These are phyloP conservation scores for Batillaria attramentaria DNA, from an alignment of 1,140 invertebrate species.

Conservation along the genomic window DNA sequence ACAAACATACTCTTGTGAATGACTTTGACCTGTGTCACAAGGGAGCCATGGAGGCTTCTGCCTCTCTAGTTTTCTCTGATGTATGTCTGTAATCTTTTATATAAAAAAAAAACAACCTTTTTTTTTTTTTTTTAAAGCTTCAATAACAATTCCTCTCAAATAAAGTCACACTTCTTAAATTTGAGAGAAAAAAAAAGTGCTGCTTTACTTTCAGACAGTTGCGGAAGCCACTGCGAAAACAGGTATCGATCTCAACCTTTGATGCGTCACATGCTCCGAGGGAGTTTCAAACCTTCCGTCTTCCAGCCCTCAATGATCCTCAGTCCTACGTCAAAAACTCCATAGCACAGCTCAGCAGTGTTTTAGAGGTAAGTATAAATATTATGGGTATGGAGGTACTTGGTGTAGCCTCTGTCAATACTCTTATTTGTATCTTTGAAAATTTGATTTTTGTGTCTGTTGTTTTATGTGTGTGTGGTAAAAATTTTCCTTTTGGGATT, in stretches of 20 bases:
- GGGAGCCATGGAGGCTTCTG: too few relatives aligned
- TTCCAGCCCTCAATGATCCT: constrained; percentile 41
- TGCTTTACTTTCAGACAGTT: constrained; percentile 28
- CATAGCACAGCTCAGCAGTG: constrained; percentile 40
- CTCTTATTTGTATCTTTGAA: too few relatives aligned
- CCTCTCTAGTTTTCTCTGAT: too few relatives aligned
- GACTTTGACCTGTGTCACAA: too few relatives aligned
- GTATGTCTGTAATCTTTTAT: not conserved
- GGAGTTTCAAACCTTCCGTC: constrained; percentile 40
- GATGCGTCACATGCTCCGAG: constrained; percentile 22
- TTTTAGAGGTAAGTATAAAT: constrained; percentile 43
- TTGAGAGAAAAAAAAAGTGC: not conserved
- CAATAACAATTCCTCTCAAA: not conserved
- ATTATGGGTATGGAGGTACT: too few relatives aligned
- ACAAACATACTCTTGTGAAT: too few relatives aligned
- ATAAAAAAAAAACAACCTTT: not conserved
- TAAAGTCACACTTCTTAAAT: not conserved
- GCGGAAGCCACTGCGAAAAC: constrained; percentile 33
- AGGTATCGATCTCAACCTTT: constrained; percentile 48
- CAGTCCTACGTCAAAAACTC: constrained; percentile 38
- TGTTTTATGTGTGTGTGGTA: too few relatives aligned
- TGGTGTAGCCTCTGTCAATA: too few relatives aligned
- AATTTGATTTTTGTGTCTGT: too few relatives aligned
- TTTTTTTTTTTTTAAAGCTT: not conserved
- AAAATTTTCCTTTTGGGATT: too few relatives aligned